Evolutionary conservation across 2,113 vertebrate genomes (phyloP).

Genomic region (Cottus gobio): DNA sequence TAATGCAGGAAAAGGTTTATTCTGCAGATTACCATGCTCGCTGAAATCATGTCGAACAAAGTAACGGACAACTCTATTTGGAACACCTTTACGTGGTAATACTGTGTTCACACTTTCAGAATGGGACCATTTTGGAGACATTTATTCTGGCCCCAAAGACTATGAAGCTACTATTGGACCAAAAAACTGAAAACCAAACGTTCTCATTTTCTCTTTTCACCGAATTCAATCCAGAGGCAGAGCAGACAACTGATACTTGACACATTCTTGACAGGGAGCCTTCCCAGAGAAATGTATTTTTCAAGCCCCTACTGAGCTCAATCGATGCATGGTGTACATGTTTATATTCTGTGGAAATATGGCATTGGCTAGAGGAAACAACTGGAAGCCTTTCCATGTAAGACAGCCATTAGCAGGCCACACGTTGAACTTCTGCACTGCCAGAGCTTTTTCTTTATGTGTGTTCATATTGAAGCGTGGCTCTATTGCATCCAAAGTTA

Average conservation of each 20-base stretch:
- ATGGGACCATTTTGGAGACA: neutral
- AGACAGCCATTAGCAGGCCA: neutral
- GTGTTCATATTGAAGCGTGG: neutral
- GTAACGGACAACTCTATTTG: constrained; percentile 34
- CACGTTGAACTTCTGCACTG: neutral
- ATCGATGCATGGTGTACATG: neutral
- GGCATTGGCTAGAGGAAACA: neutral
- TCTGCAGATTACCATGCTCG: constrained; percentile 37
- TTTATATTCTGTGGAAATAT: neutral
- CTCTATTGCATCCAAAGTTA: neutral
- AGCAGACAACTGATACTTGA: neutral
- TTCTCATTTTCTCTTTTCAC: neutral
- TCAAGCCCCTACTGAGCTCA: neutral
- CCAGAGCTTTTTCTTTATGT: neutral
- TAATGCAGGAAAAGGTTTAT: constrained; percentile 55
- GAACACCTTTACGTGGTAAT: constrained; percentile 19
- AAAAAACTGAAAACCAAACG: neutral
- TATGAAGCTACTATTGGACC: neutral
- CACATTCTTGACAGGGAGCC: neutral
- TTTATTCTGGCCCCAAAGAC: neutral
- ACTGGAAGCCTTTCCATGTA: neutral
- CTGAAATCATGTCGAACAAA: constrained; percentile 41
- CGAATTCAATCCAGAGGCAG: neutral
- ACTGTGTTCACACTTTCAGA: neutral
- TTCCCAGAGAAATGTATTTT: neutral